Evolutionary conservation across 2,113 vertebrate species (phyloP).

Genomic region (Ursus arctos): DNA sequence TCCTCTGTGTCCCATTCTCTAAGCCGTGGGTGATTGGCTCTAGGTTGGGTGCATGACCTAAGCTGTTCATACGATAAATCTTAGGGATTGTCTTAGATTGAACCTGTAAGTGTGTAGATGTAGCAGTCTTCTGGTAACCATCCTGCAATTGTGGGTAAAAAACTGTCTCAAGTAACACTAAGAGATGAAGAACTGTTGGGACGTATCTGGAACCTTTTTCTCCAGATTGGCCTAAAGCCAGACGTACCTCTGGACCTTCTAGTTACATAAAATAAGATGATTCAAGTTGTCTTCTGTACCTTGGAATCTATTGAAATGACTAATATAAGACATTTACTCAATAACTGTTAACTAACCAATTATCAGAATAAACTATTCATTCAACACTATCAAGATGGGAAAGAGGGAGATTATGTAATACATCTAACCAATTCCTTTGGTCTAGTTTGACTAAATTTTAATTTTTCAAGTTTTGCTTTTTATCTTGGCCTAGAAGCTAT

Average conservation of each 20-base stretch:
- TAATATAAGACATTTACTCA: background rate
- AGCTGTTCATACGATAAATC: background rate
- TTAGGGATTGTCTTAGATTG: background rate
- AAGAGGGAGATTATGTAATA: rapidly evolving
- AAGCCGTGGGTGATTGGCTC: background rate
- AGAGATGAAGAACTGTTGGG: background rate
- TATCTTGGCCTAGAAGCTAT: background rate
- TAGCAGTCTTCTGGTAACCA: background rate
- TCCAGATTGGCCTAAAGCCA: background rate
- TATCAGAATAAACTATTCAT: background rate
- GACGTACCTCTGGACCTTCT: background rate
- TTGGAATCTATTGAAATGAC: background rate
- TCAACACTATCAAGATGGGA: background rate
- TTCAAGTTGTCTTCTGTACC: background rate
- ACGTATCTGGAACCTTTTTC: no score
- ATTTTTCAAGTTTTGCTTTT: background rate
- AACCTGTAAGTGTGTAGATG: no score
- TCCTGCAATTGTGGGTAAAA: background rate
- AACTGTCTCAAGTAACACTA: background rate
- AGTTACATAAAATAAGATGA: background rate
- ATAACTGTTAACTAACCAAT: background rate
- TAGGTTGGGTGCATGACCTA: background rate
- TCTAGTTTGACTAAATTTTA: background rate
- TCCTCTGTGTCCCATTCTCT: no score
- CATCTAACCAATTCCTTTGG: background rate